phyloP scores from a whole-genome alignment of 2,113 vertebrate genomes.

The Ammodytes dubius region DNA sequence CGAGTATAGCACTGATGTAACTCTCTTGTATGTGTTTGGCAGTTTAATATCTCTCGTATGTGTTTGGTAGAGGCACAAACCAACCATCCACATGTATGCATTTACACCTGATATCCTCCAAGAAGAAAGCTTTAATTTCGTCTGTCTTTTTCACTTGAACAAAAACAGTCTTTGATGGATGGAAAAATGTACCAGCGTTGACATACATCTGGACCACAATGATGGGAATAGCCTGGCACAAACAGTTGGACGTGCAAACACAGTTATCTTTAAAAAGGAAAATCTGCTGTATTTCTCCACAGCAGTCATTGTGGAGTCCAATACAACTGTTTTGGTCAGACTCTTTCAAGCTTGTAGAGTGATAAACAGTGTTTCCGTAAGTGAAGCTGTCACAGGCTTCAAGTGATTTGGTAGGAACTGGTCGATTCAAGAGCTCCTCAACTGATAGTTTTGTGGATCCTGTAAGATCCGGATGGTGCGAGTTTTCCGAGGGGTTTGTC shows the following conservation, averaged over 20 bases:
- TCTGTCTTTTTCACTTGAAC: neutral
- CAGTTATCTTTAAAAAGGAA: conserved; percentile 22
- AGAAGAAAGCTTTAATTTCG: conserved; percentile 8
- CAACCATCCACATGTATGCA: conserved; percentile 34
- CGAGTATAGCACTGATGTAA: no score
- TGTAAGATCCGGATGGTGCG: rapidly evolving
- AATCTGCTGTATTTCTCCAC: conserved; percentile 28
- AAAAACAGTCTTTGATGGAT: neutral
- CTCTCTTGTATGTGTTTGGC: no score
- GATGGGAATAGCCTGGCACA: neutral
- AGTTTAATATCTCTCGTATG: conserved; percentile 12
- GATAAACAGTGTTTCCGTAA: conserved; percentile 16
- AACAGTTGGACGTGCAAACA: neutral
- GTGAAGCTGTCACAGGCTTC: conserved; percentile 43
- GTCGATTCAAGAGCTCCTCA: conserved; percentile 1
- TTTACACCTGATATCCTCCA: conserved; percentile 33
- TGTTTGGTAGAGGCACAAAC: conserved; percentile 44
- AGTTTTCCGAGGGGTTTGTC: conserved; percentile 4
- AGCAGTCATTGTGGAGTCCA: neutral
- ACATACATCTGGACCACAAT: conserved; percentile 26
- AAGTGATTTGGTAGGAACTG: neutral
- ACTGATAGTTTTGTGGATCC: neutral
- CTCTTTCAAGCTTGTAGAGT: neutral
- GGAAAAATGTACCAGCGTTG: neutral
- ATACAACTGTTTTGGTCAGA: neutral